Percentiles rank a stretch among this genome's conserved stretches.
Conservation (phyloP, 2,113 vertebrate species). For the Lathamus discolor region DNA sequence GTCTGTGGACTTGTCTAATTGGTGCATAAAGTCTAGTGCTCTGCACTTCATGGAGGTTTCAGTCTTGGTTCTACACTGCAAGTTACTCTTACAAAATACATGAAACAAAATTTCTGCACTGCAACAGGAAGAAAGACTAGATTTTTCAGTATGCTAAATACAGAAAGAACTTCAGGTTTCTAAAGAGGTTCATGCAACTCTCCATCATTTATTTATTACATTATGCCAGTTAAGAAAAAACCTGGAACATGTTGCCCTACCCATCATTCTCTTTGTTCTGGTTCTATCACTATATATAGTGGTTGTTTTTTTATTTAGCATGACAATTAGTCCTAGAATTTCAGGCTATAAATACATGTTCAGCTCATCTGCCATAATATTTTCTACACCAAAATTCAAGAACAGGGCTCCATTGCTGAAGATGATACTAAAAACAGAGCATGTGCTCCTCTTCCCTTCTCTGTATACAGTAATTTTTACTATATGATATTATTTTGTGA, state of each 20-base stretch:
- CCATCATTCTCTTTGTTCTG: neutral
- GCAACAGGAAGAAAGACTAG: neutral
- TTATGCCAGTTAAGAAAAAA: neutral
- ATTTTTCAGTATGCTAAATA: neutral
- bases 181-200: neutral
- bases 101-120: neutral
- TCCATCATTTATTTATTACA: neutral
- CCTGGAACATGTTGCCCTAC: neutral
- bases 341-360: neutral
- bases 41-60: neutral
- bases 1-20: neutral
- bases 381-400: neutral
- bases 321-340: neutral
- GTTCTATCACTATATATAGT: neutral
- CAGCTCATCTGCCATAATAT: neutral
- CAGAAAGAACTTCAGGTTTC: neutral
- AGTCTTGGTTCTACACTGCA: neutral
- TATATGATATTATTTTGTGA: neutral
- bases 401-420: neutral
- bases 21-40: neutral
- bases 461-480: neutral
- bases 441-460: neutral
- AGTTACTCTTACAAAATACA: neutral
- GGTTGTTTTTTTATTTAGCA: neutral
- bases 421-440: neutral